Base-by-base conservation (phyloP, 2,113 vertebrate genomes). In the Aegotheles bennettii region DNA sequence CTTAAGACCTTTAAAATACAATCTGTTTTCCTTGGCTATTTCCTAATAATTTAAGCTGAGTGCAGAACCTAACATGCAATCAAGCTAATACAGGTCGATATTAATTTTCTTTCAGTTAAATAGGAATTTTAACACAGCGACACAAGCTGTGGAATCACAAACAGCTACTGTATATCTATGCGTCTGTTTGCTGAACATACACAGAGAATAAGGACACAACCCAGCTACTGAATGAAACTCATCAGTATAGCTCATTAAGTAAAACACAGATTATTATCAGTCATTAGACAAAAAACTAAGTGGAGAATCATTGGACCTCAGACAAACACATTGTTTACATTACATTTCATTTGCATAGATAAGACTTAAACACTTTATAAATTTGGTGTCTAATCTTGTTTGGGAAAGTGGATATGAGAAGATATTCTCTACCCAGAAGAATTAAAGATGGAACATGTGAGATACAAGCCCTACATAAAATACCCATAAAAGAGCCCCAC, bases 101-200 rank as follows among this genome's bases (percentile, higher is more conserved):
- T 42, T 76, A 77, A 97, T 98, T 98, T 98, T 98, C 97, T 97
- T 96, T 97, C 96, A 61, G 93, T 97, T 98, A 97, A 97, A 97
- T 82, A 97, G 96, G 93, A 98, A 96, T 97, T 95, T 97, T 95
- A 97, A 95, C 94, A 97, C 82, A 63, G 80, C 92, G 95, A 89
- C 61, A 96, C 33, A 76, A 92, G 70, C 89, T 31, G 43, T 77
- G 87, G 84, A 92, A 98, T 97, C 82, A 92, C 81, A 90, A 95
- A 95, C 36, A 51, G 70, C 65, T 89, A 71, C 81, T 87, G 64
- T 91, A 23, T 89, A 81, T 93, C 93, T 96, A 9, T 89, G 80
- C 88, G 48, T 94, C 65, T 87, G 45, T 95, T 57, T 88, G 81
- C 65, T 65, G 76, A 95, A 84, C 19, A 57, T 36, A 17, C 24